Evolutionary conservation across 2,113 vertebrate species (phyloP), one percentile per base, ranked within the genome.

Genomic region (Leptocoma aspasia): DNA sequence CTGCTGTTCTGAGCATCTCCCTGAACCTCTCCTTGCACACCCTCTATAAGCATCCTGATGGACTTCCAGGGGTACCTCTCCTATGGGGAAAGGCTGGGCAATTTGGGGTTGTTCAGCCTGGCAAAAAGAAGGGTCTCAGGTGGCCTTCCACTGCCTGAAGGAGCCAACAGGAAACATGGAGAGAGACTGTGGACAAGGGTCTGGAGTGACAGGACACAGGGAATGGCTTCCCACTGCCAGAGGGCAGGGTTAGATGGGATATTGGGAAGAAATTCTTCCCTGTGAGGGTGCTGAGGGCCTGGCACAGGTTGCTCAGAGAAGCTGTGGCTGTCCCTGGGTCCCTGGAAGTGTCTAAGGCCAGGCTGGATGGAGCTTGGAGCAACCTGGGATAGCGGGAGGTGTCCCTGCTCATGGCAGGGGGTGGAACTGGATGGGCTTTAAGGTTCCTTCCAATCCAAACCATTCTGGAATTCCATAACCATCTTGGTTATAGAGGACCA

Each of bases 281-380:
- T 56, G 18, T 6, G 41, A 47, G 14, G 5, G 41, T 1, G 23
- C 0, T 0, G 0, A 54, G 28, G 3, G 28, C 17, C 41, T 84
- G 82, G 28, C 22, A 45, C 49, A 64, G 22, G 6, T 0, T 18
- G 15, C 14, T 28, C 69, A 84, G 49, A 45, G 81, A 0, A 54
- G 50, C 50, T 64, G 41, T 56, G 59, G 30, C 23, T 85, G 70
- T 13, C 7, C 20, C 60, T 44, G 56, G 31, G 35, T 30, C 15
- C 16, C 35, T 57, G 82, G 13, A 0, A 66, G 10, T 17, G 44
- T 8, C 6, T 61, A 3, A 42, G 31, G 31, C 13, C 44, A 35
- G 31, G 31, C 0, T 42, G 71, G 35, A 57, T 0, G 0, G 35
- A 35, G 30, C 4, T 57, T 21, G 52, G 42, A 85, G 35, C 9